Evolutionary conservation across 1,140 invertebrate species (phyloP), one percentile per base, ranked within the genome.

Genomic region (Latrodectus geometricus): DNA sequence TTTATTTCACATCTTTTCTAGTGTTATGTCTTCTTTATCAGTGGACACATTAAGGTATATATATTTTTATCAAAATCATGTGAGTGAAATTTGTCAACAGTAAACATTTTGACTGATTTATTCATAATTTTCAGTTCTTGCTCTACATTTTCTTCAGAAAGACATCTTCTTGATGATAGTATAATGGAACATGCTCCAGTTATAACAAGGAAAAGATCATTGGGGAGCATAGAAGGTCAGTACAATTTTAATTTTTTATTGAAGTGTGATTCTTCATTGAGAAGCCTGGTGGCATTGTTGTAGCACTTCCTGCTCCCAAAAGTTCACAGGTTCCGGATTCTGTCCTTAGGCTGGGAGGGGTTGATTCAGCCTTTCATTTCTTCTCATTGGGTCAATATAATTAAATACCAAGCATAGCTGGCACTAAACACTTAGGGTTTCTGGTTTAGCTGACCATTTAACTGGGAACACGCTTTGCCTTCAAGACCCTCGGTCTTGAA

Each of bases 111-210:
- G 48, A 15, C 21, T 35, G 14, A 48, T n/a, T n/a, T 0, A 48
- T 35, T 49, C 72, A 35, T 35, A 5, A 35, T 3, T 35, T 88
- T 49, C 20, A 81, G 86, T 79, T 84, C 72, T 70, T 89, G 88
- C 87, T 88, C 88, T 12, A 90, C 88, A 77, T 86, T 88, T 74
- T 74, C 76, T 52, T 86, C 81, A 75, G 81, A 88, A 70, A 89
- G 91, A 15, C 92, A 93, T 88, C 89, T 93, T 17, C 84, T 93
- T 20, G 91, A 92, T 87, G 91, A 92, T 86, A 92, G 91, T 87
- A 91, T 92, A 4, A 86, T 92, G 48, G 91, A 90, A 86, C 90
- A 91, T 87, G 90, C 91, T 12, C 90, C 89, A 89, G 89, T 23
- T 90, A 56, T 86, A 17, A 87, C 88, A n/a, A 77, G 88, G 11